Conservation (phyloP, 2,797 vertebrate species). For the Sparus aurata region DNA sequence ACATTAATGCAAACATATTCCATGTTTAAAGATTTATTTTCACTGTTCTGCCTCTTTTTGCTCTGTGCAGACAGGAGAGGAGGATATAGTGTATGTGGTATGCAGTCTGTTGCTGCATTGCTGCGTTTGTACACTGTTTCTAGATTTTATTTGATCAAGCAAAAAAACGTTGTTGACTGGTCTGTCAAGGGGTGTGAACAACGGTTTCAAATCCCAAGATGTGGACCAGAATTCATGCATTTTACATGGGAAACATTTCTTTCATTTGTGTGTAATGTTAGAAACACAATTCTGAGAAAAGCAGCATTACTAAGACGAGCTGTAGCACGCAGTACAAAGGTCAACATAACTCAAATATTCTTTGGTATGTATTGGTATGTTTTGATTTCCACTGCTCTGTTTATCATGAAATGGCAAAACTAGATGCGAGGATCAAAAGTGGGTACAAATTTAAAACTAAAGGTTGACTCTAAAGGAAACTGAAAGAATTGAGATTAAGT, state of each 20-base stretch:
- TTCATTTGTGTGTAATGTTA: not conserved
- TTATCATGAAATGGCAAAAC: slow-evolving; percentile 7
- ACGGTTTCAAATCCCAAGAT: not conserved
- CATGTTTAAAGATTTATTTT: not conserved
- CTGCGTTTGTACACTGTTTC: slow-evolving; percentile 7
- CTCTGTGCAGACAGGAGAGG: not conserved
- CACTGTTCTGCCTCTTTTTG: not conserved
- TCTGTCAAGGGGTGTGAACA: not conserved
- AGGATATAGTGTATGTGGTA: not conserved
- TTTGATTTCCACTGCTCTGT: not conserved
- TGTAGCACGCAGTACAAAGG: no score
- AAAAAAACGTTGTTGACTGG: not conserved
- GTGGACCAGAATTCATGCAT: fast-evolving
- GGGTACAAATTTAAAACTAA: not conserved
- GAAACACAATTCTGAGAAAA: not conserved
- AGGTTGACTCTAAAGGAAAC: not conserved
- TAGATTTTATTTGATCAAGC: slow-evolving; percentile 21
- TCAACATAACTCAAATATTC: not conserved
- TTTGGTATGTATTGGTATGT: not conserved
- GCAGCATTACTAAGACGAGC: not conserved
- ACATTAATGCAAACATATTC: slow-evolving; percentile 18
- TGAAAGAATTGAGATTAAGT: no score
- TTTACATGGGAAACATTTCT: no score
- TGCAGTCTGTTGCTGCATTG: not conserved
- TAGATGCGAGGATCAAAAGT: not conserved